Evolutionary conservation across 1,140 invertebrate species (phyloP).

Genomic region (Dolichoris vasculosae): DNA sequence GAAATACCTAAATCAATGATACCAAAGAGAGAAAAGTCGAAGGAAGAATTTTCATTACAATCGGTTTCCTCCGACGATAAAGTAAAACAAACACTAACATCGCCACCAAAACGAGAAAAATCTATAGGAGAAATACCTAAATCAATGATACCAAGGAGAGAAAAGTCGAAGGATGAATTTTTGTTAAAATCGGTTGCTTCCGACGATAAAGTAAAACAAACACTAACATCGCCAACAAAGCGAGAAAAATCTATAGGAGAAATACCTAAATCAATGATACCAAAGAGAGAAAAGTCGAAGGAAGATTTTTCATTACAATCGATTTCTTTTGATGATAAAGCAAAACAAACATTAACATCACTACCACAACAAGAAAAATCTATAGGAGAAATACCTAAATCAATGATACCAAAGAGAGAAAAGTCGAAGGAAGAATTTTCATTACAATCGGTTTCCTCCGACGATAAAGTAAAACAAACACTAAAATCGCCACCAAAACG

Average conservation of each 20-base stretch:
- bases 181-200: slow-evolving; percentile 1
- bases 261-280: slow-evolving; percentile 28
- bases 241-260: slow-evolving; percentile 21
- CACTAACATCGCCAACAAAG: not conserved
- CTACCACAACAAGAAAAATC: slow-evolving; percentile 15
- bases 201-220: not conserved
- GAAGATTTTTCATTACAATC: slow-evolving; percentile 25
- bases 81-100: slow-evolving; percentile 30
- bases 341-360: not conserved
- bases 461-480: slow-evolving; percentile 46
- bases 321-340: too few relatives aligned
- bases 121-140: slow-evolving; percentile 31
- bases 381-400: slow-evolving; percentile 32
- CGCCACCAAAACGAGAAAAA: slow-evolving; percentile 24
- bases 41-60: slow-evolving; percentile 48
- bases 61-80: slow-evolving; percentile 39
- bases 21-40: slow-evolving; percentile 41
- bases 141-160: slow-evolving; percentile 36
- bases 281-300: slow-evolving; percentile 32
- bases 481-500: not conserved
- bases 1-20: slow-evolving; percentile 37
- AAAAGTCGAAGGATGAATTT: slow-evolving; percentile 42
- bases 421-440: slow-evolving; percentile 42
- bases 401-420: slow-evolving; percentile 28
- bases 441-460: slow-evolving; percentile 30